phyloP scores from a whole-genome alignment of 30 jellyfish, hydroid and myxozoan genomes.

The Chrysaora quinquecirrha region DNA sequence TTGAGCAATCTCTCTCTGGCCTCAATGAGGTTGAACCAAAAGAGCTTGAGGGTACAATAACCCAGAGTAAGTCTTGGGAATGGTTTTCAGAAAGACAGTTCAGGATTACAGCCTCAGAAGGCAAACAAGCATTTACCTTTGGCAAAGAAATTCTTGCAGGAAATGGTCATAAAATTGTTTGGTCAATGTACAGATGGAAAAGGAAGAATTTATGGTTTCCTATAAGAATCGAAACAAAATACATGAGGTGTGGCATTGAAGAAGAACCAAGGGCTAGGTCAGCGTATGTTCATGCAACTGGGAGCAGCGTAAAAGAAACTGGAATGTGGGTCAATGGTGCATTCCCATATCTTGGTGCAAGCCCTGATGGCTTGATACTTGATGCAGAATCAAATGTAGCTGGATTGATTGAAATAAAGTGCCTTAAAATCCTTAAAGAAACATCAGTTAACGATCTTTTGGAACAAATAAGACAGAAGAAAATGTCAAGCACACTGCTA shows the following conservation, averaged over 20 bases:
- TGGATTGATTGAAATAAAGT: constrained; percentile 45
- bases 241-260: constrained; percentile 41
- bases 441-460: constrained; percentile 31
- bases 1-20: constrained; percentile 5
- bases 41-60: constrained; percentile 34
- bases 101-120: constrained; percentile 33
- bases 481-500: constrained; percentile 18
- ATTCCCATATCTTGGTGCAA: constrained; percentile 59
- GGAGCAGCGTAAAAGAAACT: constrained; percentile 24
- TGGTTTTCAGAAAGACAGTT: constrained; percentile 25
- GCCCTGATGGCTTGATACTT: constrained; percentile 71
- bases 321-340: constrained; percentile 59
- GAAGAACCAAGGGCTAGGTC: constrained; percentile 40
- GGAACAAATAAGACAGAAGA: constrained; percentile 5
- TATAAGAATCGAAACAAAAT: background rate
- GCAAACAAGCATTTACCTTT: constrained; percentile 13
- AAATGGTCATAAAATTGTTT: constrained; percentile 13
- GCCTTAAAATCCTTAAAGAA: constrained; percentile 35
- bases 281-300: constrained; percentile 27
- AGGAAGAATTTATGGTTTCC: constrained; percentile 23
- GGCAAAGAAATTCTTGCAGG: constrained; percentile 38
- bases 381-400: constrained; percentile 10
- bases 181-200: constrained; percentile 20
- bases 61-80: constrained; percentile 6
- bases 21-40: constrained; percentile 22